A percentile compares a stretch with the other conserved stretches of the same genome.
These are phyloP conservation scores for Cantharis lateralis DNA, from an alignment of 2,888 invertebrate genomes.

Conservation along the genomic window DNA sequence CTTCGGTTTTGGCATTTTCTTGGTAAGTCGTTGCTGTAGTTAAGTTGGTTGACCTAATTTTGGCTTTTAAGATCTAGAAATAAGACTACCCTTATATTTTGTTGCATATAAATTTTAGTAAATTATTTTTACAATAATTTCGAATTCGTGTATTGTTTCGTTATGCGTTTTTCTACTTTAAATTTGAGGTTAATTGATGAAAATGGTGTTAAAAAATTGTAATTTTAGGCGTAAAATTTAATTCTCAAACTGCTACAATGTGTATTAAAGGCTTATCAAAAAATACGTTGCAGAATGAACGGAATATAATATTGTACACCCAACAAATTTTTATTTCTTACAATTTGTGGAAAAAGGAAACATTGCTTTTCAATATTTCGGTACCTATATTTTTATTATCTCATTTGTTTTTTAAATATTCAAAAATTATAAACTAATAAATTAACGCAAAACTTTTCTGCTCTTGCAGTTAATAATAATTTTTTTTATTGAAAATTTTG, in stretches of 20 bases:
- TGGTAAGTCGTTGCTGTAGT: conserved; percentile 30
- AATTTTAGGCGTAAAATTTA: not conserved
- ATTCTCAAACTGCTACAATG: not conserved
- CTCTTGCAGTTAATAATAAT: not conserved
- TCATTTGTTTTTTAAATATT: not conserved
- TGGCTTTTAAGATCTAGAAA: conserved; percentile 29
- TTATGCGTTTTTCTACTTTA: not conserved
- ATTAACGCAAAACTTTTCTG: not conserved
- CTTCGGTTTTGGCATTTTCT: conserved; percentile 18
- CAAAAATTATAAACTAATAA: not conserved
- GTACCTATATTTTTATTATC: not conserved
- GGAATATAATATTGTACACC: not conserved
- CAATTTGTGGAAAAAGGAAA: not conserved
- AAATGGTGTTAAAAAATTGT: not conserved
- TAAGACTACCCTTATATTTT: conserved; percentile 22
- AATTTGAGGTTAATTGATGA: not conserved
- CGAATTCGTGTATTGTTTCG: not conserved
- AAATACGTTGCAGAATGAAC: not conserved
- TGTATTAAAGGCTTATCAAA: not conserved
- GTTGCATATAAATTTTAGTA: not conserved
- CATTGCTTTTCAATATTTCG: not conserved
- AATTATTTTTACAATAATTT: not conserved
- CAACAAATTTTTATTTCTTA: not conserved
- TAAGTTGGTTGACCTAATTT: conserved; percentile 32
- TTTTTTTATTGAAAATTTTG: not conserved